A percentile compares a stretch with the other conserved stretches of the same genome.
phyloP scores from a whole-genome alignment of 2,888 invertebrate genomes.

The Blastobasis adustella region DNA sequence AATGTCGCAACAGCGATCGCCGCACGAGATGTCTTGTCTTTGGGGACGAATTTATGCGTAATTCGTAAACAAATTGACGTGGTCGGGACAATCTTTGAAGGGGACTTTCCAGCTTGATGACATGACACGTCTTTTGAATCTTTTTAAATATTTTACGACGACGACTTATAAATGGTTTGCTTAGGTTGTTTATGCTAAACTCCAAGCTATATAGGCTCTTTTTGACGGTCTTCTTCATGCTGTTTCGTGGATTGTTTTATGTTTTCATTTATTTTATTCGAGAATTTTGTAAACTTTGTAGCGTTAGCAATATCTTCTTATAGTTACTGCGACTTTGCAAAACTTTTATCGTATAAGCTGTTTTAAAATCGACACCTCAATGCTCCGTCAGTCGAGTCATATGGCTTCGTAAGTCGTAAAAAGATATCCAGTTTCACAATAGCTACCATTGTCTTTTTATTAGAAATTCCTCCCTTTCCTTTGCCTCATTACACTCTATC shows the following conservation, averaged over 20 bases:
- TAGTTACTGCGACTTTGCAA: slow-evolving; percentile 5
- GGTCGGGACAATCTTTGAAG: slow-evolving; percentile 57
- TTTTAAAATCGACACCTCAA: slow-evolving; percentile 61
- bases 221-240: slow-evolving; percentile 24
- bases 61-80: slow-evolving; percentile 74
- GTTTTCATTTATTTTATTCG: neutral
- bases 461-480: slow-evolving; percentile 40
- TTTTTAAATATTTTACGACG: slow-evolving; percentile 40
- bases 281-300: no score
- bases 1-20: slow-evolving; percentile 72
- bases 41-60: slow-evolving; percentile 72
- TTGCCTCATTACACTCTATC: slow-evolving; percentile 20
- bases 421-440: slow-evolving; percentile 67
- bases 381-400: slow-evolving; percentile 48
- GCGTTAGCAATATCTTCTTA: neutral
- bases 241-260: slow-evolving; percentile 20
- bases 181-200: no score
- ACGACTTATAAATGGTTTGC: slow-evolving; percentile 19
- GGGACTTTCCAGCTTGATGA: slow-evolving; percentile 48
- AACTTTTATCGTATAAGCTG: slow-evolving; percentile 44
- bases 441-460: slow-evolving; percentile 62
- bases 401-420: slow-evolving; percentile 71
- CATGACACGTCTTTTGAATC: slow-evolving; percentile 60
- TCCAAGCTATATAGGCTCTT: slow-evolving; percentile 17
- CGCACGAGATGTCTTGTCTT: slow-evolving; percentile 70